Base-by-base conservation (phyloP, 2,113 vertebrate species). In the Eclectus roratus region DNA sequence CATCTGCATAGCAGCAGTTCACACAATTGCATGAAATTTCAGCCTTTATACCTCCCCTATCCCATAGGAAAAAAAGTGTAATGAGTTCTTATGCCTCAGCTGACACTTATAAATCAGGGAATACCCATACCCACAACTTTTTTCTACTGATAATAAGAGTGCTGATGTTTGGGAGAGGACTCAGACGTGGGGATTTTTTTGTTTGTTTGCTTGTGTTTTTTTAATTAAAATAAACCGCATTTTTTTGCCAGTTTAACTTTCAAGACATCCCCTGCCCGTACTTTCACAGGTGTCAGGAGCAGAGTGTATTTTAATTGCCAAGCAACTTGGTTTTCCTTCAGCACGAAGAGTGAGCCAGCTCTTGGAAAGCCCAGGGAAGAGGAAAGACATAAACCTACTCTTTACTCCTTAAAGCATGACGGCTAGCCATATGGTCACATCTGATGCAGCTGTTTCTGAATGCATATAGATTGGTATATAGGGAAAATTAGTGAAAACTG, bases 401-500 rank as follows among this genome's bases (percentile, higher is more conserved):
- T 70, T 65, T 46, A 70, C 21, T 80, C 64, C 53, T 52, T 77
- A 44, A 83, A 89, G 41, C 18, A 29, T 10, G 7, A 24, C 52
- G 27, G 58, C 18, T 41, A 73, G 44, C 21, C 64, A 43, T 47
- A 49, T 13, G 68, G 46, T 73, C 25, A 52, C 43, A 86, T 49
- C 50, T 78, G 86, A 27, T 58, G 47, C 73, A 84, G 77, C 47
- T 92, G 80, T 0, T 50, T 91, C 66, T 84, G 73, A 84, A 63
- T 27, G 13, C 7, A 7, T 37, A 23, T 2, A 80, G 55, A 70
- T 1, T 46, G 69, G 61, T 55, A 74, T 3, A 33, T 0, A 0
- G 28, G 35, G 39, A 58, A 92, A 91, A 87, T 2, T 4, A 3
- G 20, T 39, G 39, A 53, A 91, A 91, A 47, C 19, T 79, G 52